Evolutionary conservation across 2,113 vertebrate genomes (phyloP).

Genomic region (Myrmecophaga tridactyla): DNA sequence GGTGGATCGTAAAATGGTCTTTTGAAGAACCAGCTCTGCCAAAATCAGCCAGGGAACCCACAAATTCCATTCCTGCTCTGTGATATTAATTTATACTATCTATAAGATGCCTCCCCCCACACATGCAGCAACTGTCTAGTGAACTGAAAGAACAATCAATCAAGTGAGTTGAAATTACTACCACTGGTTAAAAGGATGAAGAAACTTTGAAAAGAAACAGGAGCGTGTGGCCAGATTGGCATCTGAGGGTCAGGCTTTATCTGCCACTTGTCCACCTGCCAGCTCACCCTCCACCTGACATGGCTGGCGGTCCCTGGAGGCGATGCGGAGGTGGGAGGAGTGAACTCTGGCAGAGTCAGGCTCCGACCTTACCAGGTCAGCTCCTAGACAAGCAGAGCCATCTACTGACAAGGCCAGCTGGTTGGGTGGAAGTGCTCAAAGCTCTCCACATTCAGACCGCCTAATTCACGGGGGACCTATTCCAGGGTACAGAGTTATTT

Average conservation of each 20-base stretch:
- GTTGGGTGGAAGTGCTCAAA: background rate
- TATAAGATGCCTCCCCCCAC: background rate
- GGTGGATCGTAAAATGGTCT: constrained; percentile 40
- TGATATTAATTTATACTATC: background rate
- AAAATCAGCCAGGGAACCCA: constrained; percentile 48
- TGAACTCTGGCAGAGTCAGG: too few relatives aligned
- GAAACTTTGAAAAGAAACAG: background rate
- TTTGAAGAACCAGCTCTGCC: constrained; percentile 56
- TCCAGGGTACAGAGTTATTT: background rate
- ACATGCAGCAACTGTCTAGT: background rate
- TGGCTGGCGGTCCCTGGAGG: background rate
- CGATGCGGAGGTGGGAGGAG: background rate
- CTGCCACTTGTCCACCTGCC: background rate
- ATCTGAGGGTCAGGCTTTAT: background rate
- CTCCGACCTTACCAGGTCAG: background rate
- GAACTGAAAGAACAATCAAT: background rate
- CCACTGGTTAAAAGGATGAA: background rate
- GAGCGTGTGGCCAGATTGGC: background rate
- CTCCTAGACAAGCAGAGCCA: background rate
- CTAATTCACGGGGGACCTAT: too few relatives aligned
- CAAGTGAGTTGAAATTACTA: background rate
- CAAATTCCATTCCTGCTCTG: constrained; percentile 43
- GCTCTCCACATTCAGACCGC: background rate
- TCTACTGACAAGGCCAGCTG: background rate
- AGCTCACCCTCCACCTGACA: background rate